Conservation (phyloP, 1,140 invertebrate genomes). For the Lucilia cuprina region DNA sequence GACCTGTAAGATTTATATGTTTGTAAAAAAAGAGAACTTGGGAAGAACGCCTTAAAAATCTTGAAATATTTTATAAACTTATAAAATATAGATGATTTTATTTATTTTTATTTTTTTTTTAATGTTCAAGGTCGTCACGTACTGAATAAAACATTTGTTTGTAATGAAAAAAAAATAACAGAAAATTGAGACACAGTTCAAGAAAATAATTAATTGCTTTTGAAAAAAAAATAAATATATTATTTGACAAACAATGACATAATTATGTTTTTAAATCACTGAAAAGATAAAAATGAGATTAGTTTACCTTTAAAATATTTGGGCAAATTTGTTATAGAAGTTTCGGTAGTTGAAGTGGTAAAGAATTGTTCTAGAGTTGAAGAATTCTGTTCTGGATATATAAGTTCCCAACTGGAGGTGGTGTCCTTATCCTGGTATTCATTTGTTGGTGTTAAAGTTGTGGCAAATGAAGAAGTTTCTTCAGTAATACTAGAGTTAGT, state of each 20-base stretch:
- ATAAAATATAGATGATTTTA: not conserved
- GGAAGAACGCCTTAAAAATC: not conserved
- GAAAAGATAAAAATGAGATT: not conserved
- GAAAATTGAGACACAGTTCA: not conserved
- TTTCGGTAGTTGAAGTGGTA: not conserved
- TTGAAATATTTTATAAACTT: not conserved
- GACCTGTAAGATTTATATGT: not conserved
- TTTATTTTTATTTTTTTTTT: not conserved
- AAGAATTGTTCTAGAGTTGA: not conserved
- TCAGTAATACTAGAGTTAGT: not conserved
- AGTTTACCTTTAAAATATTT: slow-evolving; percentile 41
- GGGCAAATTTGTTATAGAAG: not conserved
- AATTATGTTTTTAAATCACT: not conserved
- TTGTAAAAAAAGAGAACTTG: not conserved
- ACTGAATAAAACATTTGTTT: not conserved
- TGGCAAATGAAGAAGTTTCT: not conserved
- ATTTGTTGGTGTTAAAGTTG: not conserved
- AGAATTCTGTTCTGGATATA: not conserved
- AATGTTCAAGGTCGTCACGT: slow-evolving; percentile 22
- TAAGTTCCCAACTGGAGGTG: not conserved
- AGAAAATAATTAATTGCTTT: slow-evolving; percentile 10
- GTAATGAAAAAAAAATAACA: not conserved
- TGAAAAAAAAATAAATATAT: not conserved
- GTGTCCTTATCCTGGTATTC: not conserved
- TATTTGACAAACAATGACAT: not conserved